Evolutionary conservation across 2,888 invertebrate genomes (phyloP).

Genomic region (Psylliodes chrysocephalus): DNA sequence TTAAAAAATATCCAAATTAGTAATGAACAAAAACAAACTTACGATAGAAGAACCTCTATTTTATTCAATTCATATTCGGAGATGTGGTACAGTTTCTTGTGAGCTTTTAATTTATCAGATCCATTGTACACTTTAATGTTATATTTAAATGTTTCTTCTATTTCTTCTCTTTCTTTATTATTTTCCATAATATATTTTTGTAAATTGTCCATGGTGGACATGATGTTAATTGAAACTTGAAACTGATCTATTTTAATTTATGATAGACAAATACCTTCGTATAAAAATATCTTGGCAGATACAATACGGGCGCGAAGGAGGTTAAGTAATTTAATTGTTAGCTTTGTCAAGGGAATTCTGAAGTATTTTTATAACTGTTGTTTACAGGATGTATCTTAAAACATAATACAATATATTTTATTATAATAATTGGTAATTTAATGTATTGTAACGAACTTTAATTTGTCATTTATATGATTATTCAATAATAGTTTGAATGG

Average conservation of each 20-base stretch:
- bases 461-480: too few species aligned
- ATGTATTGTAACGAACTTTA: too few species aligned
- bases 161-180: constrained; percentile 35
- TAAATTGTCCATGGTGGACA: constrained; percentile 28
- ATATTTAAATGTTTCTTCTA: constrained; percentile 47
- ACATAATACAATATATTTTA: too few species aligned
- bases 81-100: constrained; percentile 48
- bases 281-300: constrained; percentile 32
- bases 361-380: constrained; percentile 13
- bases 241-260: constrained; percentile 24
- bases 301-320: not conserved
- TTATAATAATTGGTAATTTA: too few species aligned
- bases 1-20: too few species aligned
- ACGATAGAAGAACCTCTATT: constrained; percentile 47
- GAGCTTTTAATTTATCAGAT: constrained; percentile 44
- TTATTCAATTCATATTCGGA: constrained; percentile 48
- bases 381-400: constrained; percentile 1
- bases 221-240: not conserved
- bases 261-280: constrained; percentile 4
- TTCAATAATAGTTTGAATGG: too few species aligned
- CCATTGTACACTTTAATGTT: constrained; percentile 46
- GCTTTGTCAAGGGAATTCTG: constrained; percentile 16
- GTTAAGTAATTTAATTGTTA: constrained; percentile 8
- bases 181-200: constrained; percentile 36
- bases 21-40: constrained; percentile 22